These are phyloP conservation scores for Chymomyza fuscimana DNA, from an alignment of 2,888 invertebrate genomes.

Conservation along the genomic window DNA sequence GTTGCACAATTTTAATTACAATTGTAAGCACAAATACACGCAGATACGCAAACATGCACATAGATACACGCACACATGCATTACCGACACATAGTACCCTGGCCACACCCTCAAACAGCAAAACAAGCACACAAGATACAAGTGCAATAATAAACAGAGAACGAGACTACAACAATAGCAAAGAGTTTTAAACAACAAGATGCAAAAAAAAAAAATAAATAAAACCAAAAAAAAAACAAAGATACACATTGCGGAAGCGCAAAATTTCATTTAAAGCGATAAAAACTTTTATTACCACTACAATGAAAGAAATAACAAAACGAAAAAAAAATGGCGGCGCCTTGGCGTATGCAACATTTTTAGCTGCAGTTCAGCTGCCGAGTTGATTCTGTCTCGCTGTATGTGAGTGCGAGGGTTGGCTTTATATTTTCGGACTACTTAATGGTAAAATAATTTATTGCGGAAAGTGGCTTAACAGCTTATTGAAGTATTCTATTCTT, in stretches of 20 bases:
- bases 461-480: too few species aligned
- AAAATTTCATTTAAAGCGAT: slow-evolving; percentile 56
- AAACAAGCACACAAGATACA: neutral
- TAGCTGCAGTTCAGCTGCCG: slow-evolving; percentile 19
- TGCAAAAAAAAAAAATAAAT: slow-evolving; percentile 10
- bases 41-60: slow-evolving; percentile 5
- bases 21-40: slow-evolving; percentile 27
- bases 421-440: too few species aligned
- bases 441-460: too few species aligned
- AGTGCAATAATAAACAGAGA: slow-evolving; percentile 7
- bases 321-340: slow-evolving; percentile 30
- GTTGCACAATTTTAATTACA: slow-evolving; percentile 58
- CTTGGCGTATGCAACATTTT: slow-evolving; percentile 51
- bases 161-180: slow-evolving; percentile 19
- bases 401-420: neutral
- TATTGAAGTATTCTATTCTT: too few species aligned
- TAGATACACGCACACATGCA: neutral
- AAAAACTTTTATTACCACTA: slow-evolving; percentile 62
- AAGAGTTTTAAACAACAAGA: slow-evolving; percentile 6
- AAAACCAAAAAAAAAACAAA: slow-evolving; percentile 5
- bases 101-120: neutral
- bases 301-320: slow-evolving; percentile 10
- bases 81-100: neutral
- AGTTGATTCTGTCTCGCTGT: neutral
- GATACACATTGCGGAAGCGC: slow-evolving; percentile 32